Evolutionary conservation across 92 coral and sea anemone genomes (phyloP).

Genomic region (Ricordea florida): DNA sequence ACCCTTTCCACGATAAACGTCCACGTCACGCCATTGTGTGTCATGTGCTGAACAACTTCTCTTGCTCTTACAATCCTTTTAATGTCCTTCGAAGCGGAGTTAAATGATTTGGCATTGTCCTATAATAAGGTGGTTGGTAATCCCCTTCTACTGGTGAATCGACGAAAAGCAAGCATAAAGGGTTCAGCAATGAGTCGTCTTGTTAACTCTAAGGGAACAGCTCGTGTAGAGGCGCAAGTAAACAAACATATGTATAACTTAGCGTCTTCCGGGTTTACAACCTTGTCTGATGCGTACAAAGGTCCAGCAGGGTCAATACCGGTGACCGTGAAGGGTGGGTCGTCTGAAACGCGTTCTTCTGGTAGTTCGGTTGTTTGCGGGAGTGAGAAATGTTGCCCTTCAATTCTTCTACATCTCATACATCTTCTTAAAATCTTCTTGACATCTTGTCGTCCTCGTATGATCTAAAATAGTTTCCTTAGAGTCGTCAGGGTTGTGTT

Average conservation of each 20-base stretch:
- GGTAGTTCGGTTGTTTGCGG: slow-evolving; percentile 38
- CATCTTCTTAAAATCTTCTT: slow-evolving; percentile 16
- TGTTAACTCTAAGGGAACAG: slow-evolving; percentile 52
- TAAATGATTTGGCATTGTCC: slow-evolving; percentile 64
- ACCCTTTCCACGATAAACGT: slow-evolving; percentile 8
- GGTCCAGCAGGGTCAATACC: slow-evolving; percentile 62
- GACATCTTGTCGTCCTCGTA: slow-evolving; percentile 39
- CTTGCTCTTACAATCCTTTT: slow-evolving; percentile 25
- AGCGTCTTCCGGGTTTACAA: background rate
- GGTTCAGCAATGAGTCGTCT: slow-evolving; percentile 39
- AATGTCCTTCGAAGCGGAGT: slow-evolving; percentile 29
- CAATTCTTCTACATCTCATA: slow-evolving; percentile 2
- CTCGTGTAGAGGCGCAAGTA: slow-evolving; percentile 51
- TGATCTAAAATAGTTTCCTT: slow-evolving; percentile 42
- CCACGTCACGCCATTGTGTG: slow-evolving; percentile 20
- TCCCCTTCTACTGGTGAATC: slow-evolving; percentile 59
- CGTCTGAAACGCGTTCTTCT: slow-evolving; percentile 17
- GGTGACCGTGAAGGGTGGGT: slow-evolving; percentile 54
- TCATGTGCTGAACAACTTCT: background rate
- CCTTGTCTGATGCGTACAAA: slow-evolving; percentile 7
- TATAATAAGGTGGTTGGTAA: slow-evolving; percentile 57
- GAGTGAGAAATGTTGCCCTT: slow-evolving; percentile 22
- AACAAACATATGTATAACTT: slow-evolving; percentile 39
- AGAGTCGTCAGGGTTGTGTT: slow-evolving; percentile 8
- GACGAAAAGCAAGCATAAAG: slow-evolving; percentile 44